Conservation (phyloP, 2,113 vertebrate genomes). For the Zapus hudsonius region DNA sequence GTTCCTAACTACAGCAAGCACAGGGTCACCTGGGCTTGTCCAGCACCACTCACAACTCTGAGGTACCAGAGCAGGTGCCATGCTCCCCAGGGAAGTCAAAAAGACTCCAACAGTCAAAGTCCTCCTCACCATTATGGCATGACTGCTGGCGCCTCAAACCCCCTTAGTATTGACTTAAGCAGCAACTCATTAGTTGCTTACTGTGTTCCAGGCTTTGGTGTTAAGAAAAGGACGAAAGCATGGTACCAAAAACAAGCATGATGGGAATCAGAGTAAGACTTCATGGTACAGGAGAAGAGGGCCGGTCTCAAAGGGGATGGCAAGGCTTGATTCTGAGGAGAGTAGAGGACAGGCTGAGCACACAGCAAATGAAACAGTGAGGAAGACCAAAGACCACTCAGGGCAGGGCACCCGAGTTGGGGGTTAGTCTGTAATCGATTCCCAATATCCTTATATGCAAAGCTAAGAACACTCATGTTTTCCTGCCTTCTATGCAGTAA, state of each 20-base stretch:
- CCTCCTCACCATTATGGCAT: neutral
- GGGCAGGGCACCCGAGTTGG: neutral
- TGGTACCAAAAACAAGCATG: neutral
- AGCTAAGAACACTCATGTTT: neutral
- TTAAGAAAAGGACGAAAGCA: constrained; percentile 2
- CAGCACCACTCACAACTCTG: neutral
- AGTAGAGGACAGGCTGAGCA: neutral
- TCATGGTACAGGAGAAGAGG: too few relatives aligned
- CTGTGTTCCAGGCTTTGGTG: neutral
- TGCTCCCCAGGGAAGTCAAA: neutral
- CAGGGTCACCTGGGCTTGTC: neutral
- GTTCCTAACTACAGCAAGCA: neutral
- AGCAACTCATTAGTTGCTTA: neutral
- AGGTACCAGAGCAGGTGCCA: neutral
- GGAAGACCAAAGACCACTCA: neutral
- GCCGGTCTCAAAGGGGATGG: neutral
- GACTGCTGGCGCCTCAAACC: neutral
- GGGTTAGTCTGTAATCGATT: neutral
- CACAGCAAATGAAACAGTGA: neutral
- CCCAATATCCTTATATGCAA: neutral
- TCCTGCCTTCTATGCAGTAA: neutral
- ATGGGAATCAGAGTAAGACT: constrained; percentile 22
- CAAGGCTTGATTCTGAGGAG: neutral
- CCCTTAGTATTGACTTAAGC: neutral
- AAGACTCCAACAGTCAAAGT: neutral